Conservation (phyloP, 2,797 vertebrate genomes). For the Corythornis leucogaster region DNA sequence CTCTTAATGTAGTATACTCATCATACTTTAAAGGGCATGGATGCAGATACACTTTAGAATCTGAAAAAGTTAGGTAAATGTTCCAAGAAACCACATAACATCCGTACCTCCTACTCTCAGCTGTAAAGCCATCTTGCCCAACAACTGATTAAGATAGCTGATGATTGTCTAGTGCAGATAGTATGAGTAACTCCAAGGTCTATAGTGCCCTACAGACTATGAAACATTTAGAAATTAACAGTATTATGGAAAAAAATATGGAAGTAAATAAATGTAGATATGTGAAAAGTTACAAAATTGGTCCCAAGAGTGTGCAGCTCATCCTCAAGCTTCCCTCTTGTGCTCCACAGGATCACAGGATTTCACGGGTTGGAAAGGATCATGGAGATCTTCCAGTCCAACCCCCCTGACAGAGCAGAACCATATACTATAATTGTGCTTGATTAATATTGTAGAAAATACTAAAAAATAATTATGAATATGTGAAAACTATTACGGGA, state of each 20-base stretch:
- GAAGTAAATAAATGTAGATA: background rate
- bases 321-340: background rate
- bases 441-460: background rate
- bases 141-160: background rate
- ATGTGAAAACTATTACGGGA: background rate
- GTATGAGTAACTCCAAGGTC: background rate
- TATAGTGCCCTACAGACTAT: too few species aligned
- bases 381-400: too few species aligned
- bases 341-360: too few species aligned
- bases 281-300: background rate
- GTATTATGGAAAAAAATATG: background rate
- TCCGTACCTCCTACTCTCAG: background rate
- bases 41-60: background rate
- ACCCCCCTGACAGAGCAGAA: too few species aligned
- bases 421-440: background rate
- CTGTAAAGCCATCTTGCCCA: background rate
- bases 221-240: background rate
- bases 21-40: background rate
- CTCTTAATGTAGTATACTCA: background rate
- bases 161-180: background rate
- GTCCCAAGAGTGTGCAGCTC: background rate
- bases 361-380: too few species aligned
- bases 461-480: background rate
- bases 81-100: background rate
- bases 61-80: background rate